Percentiles rank a stretch among this genome's conserved stretches.
Conservation (phyloP, 2,113 vertebrate genomes). For the Smithornis capensis region DNA sequence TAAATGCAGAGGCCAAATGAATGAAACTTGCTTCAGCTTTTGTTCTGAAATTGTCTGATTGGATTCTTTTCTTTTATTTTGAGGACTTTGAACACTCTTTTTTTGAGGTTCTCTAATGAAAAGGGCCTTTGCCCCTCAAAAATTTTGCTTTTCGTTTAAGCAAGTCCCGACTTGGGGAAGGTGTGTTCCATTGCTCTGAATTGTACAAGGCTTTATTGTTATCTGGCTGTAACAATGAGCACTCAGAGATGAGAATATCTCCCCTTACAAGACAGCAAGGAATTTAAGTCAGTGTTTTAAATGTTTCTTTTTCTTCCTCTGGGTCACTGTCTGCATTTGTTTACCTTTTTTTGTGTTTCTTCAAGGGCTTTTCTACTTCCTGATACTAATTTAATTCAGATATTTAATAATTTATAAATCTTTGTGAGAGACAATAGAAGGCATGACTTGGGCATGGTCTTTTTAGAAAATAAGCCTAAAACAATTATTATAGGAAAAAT, state of each 20-base stretch:
- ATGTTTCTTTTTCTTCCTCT: neutral
- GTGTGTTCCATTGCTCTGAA: neutral
- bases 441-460: neutral
- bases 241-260: neutral
- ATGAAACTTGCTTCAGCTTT: neutral
- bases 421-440: neutral
- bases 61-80: neutral
- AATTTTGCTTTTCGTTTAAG: neutral
- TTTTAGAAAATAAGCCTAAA: neutral
- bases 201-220: neutral
- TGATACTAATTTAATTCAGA: neutral
- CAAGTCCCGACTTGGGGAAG: neutral
- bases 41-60: neutral
- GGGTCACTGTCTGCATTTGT: neutral
- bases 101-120: neutral
- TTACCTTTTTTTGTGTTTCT: neutral
- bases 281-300: neutral
- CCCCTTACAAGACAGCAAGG: neutral
- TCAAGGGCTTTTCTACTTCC: neutral
- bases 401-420: neutral
- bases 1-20: neutral
- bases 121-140: rapidly evolving
- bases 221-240: neutral
- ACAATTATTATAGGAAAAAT: neutral
- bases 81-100: neutral